Evolutionary conservation across 64 coral and sea anemone species (phyloP), one percentile per base, ranked within the genome.

Genomic region (Actinia equina): DNA sequence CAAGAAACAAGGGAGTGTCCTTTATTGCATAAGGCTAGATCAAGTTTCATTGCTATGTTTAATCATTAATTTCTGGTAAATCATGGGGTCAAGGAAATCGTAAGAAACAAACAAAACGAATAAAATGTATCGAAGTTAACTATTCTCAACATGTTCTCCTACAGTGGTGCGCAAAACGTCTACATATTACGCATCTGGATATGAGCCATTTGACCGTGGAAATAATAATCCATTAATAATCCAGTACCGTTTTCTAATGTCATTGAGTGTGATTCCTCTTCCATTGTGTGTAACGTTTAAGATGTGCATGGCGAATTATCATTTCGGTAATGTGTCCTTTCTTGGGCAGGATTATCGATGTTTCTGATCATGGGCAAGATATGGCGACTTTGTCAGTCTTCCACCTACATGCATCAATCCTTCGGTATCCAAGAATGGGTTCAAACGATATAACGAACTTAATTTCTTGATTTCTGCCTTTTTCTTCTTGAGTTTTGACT

Each of bases 151-250:
- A 37, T 37, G 30, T 37, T 37, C 30, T 37, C 30, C 30, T 61
- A 53, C 62, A 22, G 17, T 52, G 25, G 41, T 10, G 85, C 86
- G 43, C 86, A 49, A 53, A 84, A 25, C 69, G 86, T 27, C 86
- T 79, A 59, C 85, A 92, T 49, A 57, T 77, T 45, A 86, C 89
- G 44, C 89, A 86, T 64, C 62, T 91, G 49, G 71, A 44, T 16
- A 86, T 91, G 6, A 77, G 83, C 43, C 56, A 59, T 46, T 81
- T 63, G 44, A 87, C 81, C 56, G 62, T 80, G 52, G 91, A 88
- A 77, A 82, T 86, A 16, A 60, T 37, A 37, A 37, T 37, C 30
- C 91, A 27, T 84, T 85, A 17, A 91, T 26, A 17, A 86, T 80
- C 84, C 89, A 90, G 74, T 85, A 90, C 22, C 52, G 20, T 74